Conservation (phyloP, 1,140 invertebrate genomes). For the Ostrea denselamellosa region DNA sequence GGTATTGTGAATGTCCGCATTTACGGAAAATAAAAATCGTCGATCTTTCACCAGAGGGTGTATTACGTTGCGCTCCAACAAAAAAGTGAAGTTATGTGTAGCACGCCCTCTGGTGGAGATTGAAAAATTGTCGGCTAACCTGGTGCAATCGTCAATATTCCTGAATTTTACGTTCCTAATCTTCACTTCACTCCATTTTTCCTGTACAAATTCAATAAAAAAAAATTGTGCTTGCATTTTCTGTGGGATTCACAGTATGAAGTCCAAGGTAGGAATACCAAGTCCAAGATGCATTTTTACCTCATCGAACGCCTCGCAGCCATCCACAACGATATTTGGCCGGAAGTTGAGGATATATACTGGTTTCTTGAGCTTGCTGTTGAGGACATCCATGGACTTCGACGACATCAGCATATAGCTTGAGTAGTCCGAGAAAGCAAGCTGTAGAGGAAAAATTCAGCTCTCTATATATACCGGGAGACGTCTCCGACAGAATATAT, state of each 20-base stretch:
- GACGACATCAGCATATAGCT: constrained; percentile 74
- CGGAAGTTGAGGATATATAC: constrained; percentile 72
- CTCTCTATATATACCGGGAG: no score
- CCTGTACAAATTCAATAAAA: constrained; percentile 52
- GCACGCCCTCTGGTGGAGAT: no score
- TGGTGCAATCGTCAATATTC: constrained; percentile 64
- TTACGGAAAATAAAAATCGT: no score
- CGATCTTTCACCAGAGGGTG: no score
- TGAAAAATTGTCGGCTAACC: constrained; percentile 47
- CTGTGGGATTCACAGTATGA: no score
- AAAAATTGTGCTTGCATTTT: not conserved
- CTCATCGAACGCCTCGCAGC: constrained; percentile 70
- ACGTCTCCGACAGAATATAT: no score
- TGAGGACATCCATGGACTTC: constrained; percentile 72
- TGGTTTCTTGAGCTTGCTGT: constrained; percentile 65
- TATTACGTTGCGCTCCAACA: no score
- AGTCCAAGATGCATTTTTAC: constrained; percentile 34
- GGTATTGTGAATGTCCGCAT: no score
- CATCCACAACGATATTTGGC: constrained; percentile 72
- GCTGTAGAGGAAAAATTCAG: constrained; percentile 40
- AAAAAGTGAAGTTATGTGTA: no score
- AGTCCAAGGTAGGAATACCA: no score
- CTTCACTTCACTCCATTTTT: constrained; percentile 61
- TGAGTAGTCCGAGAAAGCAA: constrained; percentile 73
- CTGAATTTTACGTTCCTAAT: constrained; percentile 62